These are phyloP conservation scores for Saturnia japonica DNA, from an alignment of 2,888 invertebrate species.

Conservation along the genomic window DNA sequence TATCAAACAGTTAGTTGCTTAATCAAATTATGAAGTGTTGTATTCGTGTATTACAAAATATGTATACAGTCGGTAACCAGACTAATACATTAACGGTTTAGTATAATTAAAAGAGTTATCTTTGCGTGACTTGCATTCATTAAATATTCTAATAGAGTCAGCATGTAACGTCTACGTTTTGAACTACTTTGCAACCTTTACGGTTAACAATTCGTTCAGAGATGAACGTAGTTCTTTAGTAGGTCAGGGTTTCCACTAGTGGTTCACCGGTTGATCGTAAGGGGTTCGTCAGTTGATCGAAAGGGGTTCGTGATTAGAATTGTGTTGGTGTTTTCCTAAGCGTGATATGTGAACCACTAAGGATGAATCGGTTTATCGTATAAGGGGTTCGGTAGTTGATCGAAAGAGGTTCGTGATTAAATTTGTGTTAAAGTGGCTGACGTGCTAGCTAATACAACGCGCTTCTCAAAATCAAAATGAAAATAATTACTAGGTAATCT, in stretches of 20 bases:
- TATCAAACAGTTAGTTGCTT: not conserved
- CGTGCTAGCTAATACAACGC: too few species aligned
- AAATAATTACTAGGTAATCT: too few species aligned
- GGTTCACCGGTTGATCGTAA: not conserved
- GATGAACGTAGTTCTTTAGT: not conserved
- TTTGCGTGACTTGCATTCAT: slow-evolving; percentile 5
- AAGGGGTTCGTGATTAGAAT: too few species aligned
- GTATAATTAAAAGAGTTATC: not conserved
- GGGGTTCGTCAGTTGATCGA: not conserved
- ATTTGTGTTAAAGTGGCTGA: too few species aligned
- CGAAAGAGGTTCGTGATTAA: too few species aligned
- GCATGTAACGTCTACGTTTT: slow-evolving; percentile 10
- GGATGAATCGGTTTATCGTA: too few species aligned
- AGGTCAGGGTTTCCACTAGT: not conserved
- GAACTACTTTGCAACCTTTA: slow-evolving; percentile 8
- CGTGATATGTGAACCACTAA: too few species aligned
- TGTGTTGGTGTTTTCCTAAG: too few species aligned
- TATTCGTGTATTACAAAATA: not conserved
- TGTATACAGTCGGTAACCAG: not conserved
- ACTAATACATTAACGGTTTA: not conserved
- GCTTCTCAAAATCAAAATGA: too few species aligned
- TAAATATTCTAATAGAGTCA: slow-evolving; percentile 6
- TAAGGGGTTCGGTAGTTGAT: too few species aligned
- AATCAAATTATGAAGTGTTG: not conserved
- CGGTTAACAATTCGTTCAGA: not conserved